Evolutionary conservation across 2,888 invertebrate genomes (phyloP).

Genomic region (Drosophila ustulata): DNA sequence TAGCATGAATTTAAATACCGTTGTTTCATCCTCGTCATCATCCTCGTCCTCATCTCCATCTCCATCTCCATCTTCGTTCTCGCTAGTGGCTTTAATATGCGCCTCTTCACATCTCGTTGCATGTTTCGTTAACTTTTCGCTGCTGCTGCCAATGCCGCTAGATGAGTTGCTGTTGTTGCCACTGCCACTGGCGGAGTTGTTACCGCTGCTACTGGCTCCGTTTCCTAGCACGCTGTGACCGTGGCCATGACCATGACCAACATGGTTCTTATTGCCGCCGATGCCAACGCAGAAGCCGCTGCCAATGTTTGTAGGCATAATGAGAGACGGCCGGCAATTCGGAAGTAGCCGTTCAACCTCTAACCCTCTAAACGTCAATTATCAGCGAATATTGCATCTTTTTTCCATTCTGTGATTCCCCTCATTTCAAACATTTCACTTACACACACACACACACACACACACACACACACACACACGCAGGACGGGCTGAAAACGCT

Average conservation of each 20-base stretch:
- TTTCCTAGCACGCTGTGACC: slow-evolving; percentile 32
- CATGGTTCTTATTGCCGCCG: slow-evolving; percentile 33
- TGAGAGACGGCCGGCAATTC: slow-evolving; percentile 52
- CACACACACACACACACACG: slow-evolving; percentile 7
- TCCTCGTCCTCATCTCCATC: slow-evolving; percentile 55
- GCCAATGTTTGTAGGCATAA: slow-evolving; percentile 71
- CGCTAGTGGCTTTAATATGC: slow-evolving; percentile 21
- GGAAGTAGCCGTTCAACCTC: slow-evolving; percentile 30
- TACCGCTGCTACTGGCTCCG: slow-evolving; percentile 22
- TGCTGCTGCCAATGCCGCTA: slow-evolving; percentile 24
- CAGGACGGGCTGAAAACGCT: not conserved
- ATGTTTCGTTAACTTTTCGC: slow-evolving; percentile 47
- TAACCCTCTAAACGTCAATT: slow-evolving; percentile 44
- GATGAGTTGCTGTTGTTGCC: slow-evolving; percentile 5
- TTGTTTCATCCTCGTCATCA: slow-evolving; percentile 63
- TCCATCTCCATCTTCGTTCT: slow-evolving; percentile 43
- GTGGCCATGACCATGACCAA: slow-evolving; percentile 43
- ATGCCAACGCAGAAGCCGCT: slow-evolving; percentile 37
- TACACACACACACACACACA: slow-evolving; percentile 15
- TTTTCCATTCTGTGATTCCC: not conserved
- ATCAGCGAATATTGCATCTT: slow-evolving; percentile 29
- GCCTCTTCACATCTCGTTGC: slow-evolving; percentile 42
- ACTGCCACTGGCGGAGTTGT: slow-evolving; percentile 9
- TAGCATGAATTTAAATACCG: slow-evolving; percentile 64
- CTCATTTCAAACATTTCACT: not conserved